A percentile compares a stretch with the other conserved stretches of the same genome.
These are phyloP conservation scores for Stenolophus ochropezus DNA, from an alignment of 2,888 invertebrate genomes.

Conservation along the genomic window DNA sequence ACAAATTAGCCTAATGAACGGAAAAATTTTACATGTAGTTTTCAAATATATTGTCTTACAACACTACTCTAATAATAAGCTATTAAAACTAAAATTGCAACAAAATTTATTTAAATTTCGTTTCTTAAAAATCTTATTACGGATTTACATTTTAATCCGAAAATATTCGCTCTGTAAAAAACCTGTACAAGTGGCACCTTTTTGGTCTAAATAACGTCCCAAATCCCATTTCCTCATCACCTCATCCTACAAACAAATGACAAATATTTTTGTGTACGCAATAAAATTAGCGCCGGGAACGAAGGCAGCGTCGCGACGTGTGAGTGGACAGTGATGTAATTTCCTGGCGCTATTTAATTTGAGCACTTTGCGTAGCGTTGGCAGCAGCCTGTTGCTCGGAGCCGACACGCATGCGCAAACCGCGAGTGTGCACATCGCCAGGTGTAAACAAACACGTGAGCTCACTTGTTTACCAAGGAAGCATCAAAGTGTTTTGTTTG, in stretches of 20 bases:
- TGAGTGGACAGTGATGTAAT: constrained; percentile 50
- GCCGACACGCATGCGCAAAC: neutral
- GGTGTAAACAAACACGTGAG: neutral
- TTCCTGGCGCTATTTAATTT: constrained; percentile 43
- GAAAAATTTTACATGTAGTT: too few relatives aligned
- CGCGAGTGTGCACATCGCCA: neutral
- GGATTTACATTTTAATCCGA: too few relatives aligned
- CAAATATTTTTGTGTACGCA: constrained; percentile 17
- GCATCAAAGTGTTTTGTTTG: neutral
- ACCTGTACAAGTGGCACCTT: too few relatives aligned
- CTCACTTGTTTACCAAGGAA: neutral
- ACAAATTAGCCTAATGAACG: too few relatives aligned
- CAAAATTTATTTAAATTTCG: too few relatives aligned
- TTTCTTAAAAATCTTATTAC: too few relatives aligned
- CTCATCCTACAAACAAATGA: neutral
- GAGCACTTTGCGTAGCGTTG: constrained; percentile 15
- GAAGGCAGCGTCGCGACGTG: neutral
- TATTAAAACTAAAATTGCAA: too few relatives aligned
- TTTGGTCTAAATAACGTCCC: neutral
- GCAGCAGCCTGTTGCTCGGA: constrained; percentile 39
- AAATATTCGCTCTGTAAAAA: too few relatives aligned
- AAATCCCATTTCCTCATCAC: neutral
- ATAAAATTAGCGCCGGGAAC: constrained; percentile 3
- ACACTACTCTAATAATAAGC: too few relatives aligned
- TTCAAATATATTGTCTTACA: too few relatives aligned